Conservation (phyloP, 2,888 invertebrate genomes). For the Pseudococcus longispinus region DNA sequence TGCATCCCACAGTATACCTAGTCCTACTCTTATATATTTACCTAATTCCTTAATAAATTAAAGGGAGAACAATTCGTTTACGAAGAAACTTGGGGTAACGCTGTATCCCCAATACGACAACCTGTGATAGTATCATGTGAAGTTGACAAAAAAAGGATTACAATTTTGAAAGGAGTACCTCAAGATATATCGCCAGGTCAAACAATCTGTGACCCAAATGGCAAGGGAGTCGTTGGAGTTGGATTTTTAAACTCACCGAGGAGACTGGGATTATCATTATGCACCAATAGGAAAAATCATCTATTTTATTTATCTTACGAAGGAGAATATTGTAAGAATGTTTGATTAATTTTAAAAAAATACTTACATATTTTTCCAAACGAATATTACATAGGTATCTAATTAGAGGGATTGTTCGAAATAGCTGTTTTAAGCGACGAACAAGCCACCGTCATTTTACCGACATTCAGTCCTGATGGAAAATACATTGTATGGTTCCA, state of each 20-base stretch:
- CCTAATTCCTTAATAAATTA: conserved; percentile 41
- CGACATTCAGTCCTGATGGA: conserved; percentile 71
- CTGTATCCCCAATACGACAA: conserved; percentile 73
- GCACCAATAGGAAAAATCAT: conserved; percentile 74
- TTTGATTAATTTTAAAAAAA: no score
- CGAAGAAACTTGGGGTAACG: conserved; percentile 86
- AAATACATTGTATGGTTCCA: conserved; percentile 76
- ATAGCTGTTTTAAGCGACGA: conserved; percentile 67
- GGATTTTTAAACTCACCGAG: conserved; percentile 75
- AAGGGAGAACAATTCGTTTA: conserved; percentile 77
- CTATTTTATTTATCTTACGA: conserved; percentile 69
- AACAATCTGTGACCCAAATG: conserved; percentile 66
- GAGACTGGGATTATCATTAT: conserved; percentile 79
- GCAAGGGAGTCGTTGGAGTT: conserved; percentile 72
- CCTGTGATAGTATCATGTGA: conserved; percentile 76
- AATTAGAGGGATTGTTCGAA: neutral
- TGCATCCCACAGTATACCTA: no score
- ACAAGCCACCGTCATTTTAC: conserved; percentile 69
- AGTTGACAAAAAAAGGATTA: conserved; percentile 66
- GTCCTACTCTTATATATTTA: no score
- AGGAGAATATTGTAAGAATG: conserved; percentile 71
- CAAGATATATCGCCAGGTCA: conserved; percentile 64
- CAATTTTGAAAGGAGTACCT: conserved; percentile 61
- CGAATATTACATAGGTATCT: no score
- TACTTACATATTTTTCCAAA: no score